Evolutionary conservation across 2,888 invertebrate species (phyloP), one percentile per base, ranked within the genome.

Genomic region (Andrena flavipes): DNA sequence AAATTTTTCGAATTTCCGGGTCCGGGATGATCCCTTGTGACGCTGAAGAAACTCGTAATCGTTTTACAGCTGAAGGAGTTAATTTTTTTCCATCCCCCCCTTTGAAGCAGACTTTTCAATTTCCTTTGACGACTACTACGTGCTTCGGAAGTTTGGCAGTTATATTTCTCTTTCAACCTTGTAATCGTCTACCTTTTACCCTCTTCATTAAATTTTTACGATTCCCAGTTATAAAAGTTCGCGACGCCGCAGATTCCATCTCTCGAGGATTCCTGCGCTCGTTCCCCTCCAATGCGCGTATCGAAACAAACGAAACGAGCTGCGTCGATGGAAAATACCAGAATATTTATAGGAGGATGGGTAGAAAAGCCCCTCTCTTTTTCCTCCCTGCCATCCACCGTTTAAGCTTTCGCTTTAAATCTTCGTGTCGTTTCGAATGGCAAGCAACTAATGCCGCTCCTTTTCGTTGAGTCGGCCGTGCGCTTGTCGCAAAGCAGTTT

Each of bases 131-230:
- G 29, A 30, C 16, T 29, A 29, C 29, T 26, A 65, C 65, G 29
- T 48, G 49, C 48, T 5, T 29, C 29, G 3, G 64, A 65, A 26
- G 49, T n/a, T 49, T 49, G 26, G 29, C 29, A 29, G 49, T 56
- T 20, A 23, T 1, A 10, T 56, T 56, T 23, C 42, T 26, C 16
- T 6, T 8, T n/a, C 48, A 29, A 5, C 49, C 6, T 2, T 64
- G 23, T 16, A 26, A 49, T n/a, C 7, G 26, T 26, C 48, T 8
- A 26, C n/a, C 49, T 16, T 65, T 65, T 8, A n/a, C 26, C n/a
- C 65, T 20, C 10, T 26, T 23, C 65, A 10, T 65, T 49, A 49
- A 65, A n/a, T 26, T 60, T 65, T 29, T 49, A 65, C 65, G 65
- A 48, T 29, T 48, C 8, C n/a, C 7, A 65, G 8, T 49, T 29